Evolutionary conservation across 2,113 vertebrate genomes (phyloP).

Genomic region (Hippoglossus stenolepis): DNA sequence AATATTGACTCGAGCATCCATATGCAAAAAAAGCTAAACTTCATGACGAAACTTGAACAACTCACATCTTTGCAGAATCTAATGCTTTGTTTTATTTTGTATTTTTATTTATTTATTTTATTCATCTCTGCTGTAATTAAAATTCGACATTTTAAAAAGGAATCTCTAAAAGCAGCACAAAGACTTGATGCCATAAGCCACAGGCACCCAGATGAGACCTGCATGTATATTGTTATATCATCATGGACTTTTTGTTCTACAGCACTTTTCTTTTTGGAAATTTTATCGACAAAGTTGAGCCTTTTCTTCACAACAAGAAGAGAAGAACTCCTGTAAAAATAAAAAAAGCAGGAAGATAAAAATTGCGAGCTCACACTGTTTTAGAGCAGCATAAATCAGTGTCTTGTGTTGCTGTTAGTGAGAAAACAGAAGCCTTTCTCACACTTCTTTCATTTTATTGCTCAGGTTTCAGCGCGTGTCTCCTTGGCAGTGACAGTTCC

Average conservation of each 20-base stretch:
- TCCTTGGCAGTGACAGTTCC: constrained; percentile 44
- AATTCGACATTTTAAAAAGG: constrained; percentile 16
- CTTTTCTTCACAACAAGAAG: background rate
- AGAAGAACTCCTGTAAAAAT: background rate
- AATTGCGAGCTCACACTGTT: constrained; percentile 4
- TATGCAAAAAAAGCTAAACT: no score
- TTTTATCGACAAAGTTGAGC: background rate
- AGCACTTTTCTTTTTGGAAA: background rate
- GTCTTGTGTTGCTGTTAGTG: background rate
- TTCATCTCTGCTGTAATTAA: background rate
- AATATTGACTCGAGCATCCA: no score
- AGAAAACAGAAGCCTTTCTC: constrained; percentile 1
- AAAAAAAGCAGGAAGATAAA: constrained; percentile 23
- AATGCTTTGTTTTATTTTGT: no score
- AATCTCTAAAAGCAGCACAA: constrained; percentile 3
- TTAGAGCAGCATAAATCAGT: constrained; percentile 11
- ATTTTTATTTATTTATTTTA: constrained; percentile 6
- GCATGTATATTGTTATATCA: background rate
- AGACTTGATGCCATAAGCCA: background rate
- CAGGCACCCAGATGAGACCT: no score
- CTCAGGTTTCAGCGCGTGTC: constrained; percentile 39
- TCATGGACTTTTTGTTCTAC: constrained; percentile 1
- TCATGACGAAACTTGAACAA: background rate
- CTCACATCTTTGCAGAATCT: background rate
- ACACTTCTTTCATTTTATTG: constrained; percentile 10